Evolutionary conservation across 1,140 invertebrate genomes (phyloP), one percentile per base, ranked within the genome.

Genomic region (Andricus grossulariae): DNA sequence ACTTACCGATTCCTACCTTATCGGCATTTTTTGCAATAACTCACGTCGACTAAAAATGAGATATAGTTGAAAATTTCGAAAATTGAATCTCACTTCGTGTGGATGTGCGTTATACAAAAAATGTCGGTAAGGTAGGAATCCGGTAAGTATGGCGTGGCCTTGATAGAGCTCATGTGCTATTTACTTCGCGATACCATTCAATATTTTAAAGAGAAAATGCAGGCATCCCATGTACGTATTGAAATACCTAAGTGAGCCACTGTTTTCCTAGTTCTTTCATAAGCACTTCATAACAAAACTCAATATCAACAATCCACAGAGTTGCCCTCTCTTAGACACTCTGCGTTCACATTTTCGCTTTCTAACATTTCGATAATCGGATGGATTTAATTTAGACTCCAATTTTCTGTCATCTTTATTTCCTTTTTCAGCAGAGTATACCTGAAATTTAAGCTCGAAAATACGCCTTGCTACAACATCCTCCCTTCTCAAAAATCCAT

Each of bases 231-330:
- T 57, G 55, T 57, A 57, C 7, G 55, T 21, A 21, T 66, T 66
- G 60, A 66, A 32, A 66, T 39, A 66, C 60, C 60, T 32, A 32
- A 25, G 16, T 66, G 60, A 66, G 60, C 60, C 60, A 66, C 39
- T 66, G 60, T 32, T 66, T 66, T 39, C 60, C 32, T 66, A 66
- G n/a, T 66, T 66, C 60, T 66, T 66, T 66, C 25, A 39, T 21
- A 45, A 66, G 60, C 32, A 66, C 16, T 66, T 66, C 39, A 70
- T 84, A 88, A 88, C 83, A 87, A 88, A 89, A 88, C 73, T 82
- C 81, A 85, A 76, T 82, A 81, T 87, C 78, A 86, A 87, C 86
- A 87, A 87, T 84, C 70, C 71, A 73, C 78, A 78, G 74, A 84
- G 80, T 79, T 77, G 55, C 19, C 45, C 79, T 72, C 54, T 57